These are phyloP conservation scores for roundworm (Caenorhabditis elegans) DNA, from an alignment of 1,140 invertebrate genomes.

Conservation along the genomic window DNA sequence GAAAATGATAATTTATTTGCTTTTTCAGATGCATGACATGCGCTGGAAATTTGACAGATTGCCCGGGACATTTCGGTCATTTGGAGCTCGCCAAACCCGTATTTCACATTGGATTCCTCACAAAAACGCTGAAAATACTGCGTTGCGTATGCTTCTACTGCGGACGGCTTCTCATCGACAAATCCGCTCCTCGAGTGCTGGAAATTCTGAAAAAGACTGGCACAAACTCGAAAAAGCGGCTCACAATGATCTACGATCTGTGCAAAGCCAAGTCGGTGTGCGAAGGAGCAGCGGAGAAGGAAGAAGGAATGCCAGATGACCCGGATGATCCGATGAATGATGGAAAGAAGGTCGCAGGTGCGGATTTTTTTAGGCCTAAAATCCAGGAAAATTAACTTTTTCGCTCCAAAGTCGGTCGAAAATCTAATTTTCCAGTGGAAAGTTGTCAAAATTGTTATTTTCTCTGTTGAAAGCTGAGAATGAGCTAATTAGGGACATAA, in stretches of 20 bases:
- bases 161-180: constrained; percentile 65
- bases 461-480: no score
- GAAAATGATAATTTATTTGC: no score
- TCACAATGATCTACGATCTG: constrained; percentile 93
- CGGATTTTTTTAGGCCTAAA: not conserved
- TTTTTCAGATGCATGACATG: constrained; percentile 71
- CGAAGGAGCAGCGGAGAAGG: constrained; percentile 79
- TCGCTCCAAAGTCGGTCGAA: no score
- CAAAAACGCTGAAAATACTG: constrained; percentile 85
- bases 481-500: no score
- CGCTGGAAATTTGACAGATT: constrained; percentile 94
- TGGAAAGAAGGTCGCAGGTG: constrained; percentile 7
- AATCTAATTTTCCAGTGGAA: no score
- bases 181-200: constrained; percentile 92
- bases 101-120: constrained; percentile 95
- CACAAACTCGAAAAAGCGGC: constrained; percentile 82
- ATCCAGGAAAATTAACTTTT: no score
- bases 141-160: constrained; percentile 66
- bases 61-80: constrained; percentile 99
- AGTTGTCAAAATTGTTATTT: no score
- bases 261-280: constrained; percentile 98
- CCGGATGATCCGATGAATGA: constrained; percentile 31
- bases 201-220: constrained; percentile 94
- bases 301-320: constrained; percentile 42
- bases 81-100: constrained; percentile 97